Evolutionary conservation across 1,140 invertebrate species (phyloP).

Genomic region (Monochamus saltuarius): DNA sequence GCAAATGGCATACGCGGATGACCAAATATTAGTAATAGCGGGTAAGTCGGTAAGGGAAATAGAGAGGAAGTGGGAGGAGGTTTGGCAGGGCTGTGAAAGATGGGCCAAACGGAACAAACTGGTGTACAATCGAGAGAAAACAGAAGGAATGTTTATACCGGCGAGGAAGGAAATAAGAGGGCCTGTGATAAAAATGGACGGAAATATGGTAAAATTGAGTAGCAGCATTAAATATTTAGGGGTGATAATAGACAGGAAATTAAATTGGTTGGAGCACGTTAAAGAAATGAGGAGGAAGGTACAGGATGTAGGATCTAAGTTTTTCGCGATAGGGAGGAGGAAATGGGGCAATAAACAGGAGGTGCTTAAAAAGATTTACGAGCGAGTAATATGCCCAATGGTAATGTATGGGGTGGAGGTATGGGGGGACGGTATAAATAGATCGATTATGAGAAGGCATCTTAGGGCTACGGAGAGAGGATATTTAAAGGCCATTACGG

Average conservation of each 20-base stretch:
- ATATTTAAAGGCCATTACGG: slow-evolving; percentile 18
- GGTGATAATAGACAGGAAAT: slow-evolving; percentile 22
- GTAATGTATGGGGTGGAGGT: slow-evolving; percentile 28
- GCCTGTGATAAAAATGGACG: no score
- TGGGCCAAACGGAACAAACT: slow-evolving; percentile 13
- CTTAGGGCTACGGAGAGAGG: slow-evolving; percentile 25
- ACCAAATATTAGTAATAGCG: no score
- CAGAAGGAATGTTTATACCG: slow-evolving; percentile 27
- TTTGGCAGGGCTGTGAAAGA: slow-evolving; percentile 1
- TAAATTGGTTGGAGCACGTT: slow-evolving; percentile 23
- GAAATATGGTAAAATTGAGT: not conserved
- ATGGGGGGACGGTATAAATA: slow-evolving; percentile 11
- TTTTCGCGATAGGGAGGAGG: slow-evolving; percentile 17
- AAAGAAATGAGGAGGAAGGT: slow-evolving; percentile 18
- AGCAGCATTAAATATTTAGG: slow-evolving; percentile 21
- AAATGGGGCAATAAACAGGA: slow-evolving; percentile 20
- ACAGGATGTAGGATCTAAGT: not conserved
- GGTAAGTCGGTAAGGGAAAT: no score
- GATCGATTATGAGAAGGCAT: slow-evolving; percentile 15
- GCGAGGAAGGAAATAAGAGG: not conserved
- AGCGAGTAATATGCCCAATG: slow-evolving; percentile 23
- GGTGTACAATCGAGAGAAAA: slow-evolving; percentile 30
- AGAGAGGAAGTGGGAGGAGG: slow-evolving; percentile 8
- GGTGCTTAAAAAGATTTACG: slow-evolving; percentile 22
- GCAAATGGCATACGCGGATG: no score